Percentiles rank a stretch among this genome's conserved stretches.
Conservation (phyloP, 2,113 vertebrate species). For the Bufo bufo region DNA sequence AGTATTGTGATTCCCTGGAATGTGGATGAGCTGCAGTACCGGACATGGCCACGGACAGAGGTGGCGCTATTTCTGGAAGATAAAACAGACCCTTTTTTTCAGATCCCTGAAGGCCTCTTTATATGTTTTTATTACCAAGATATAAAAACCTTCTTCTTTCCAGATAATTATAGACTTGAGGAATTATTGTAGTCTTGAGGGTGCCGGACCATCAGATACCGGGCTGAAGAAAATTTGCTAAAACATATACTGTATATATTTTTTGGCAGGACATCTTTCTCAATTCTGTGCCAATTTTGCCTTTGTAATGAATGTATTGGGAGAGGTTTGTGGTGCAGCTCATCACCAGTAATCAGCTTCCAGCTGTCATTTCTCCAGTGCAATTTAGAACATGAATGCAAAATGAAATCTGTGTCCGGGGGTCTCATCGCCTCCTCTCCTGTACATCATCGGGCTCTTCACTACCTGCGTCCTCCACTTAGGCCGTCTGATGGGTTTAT, state of each 20-base stretch:
- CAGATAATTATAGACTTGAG: too few species aligned
- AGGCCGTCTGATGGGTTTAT: too few species aligned
- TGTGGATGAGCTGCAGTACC: neutral
- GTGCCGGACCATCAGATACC: neutral
- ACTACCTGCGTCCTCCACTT: too few species aligned
- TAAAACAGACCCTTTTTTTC: too few species aligned
- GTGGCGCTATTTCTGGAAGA: neutral
- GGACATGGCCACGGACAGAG: neutral
- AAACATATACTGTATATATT: neutral
- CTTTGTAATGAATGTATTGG: neutral
- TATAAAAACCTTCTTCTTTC: neutral
- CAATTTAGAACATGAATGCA: constrained; percentile 14
- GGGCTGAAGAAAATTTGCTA: neutral
- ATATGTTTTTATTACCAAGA: neutral
- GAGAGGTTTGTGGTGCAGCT: neutral
- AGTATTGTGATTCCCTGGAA: neutral
- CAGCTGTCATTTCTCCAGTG: neutral
- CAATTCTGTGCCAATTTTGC: neutral
- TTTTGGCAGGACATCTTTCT: neutral
- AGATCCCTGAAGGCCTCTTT: neutral
- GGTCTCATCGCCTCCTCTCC: neutral
- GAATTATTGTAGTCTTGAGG: neutral
- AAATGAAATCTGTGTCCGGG: neutral
- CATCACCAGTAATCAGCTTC: neutral
- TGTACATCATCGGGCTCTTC: neutral